Evolutionary conservation across 2,797 vertebrate genomes (phyloP).

Genomic region (Etheostoma perlongum): DNA sequence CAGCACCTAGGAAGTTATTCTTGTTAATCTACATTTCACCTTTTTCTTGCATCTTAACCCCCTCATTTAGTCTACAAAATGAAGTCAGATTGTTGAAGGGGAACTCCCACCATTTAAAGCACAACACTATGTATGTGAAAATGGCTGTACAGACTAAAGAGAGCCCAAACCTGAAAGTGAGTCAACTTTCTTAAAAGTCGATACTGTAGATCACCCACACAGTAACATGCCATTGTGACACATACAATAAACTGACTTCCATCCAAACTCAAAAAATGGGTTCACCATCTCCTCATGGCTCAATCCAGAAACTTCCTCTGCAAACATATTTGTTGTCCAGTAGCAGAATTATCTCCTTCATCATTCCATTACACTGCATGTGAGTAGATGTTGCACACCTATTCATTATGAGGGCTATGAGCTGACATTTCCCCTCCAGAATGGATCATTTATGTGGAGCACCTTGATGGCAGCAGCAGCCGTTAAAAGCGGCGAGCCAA

Average conservation of each 20-base stretch:
- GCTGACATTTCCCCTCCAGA: constrained; percentile 77
- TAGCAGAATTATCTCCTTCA: constrained; percentile 55
- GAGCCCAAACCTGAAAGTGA: not conserved
- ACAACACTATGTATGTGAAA: not conserved
- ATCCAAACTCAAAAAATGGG: constrained; percentile 3
- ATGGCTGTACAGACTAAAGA: too few species aligned
- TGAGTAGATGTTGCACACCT: constrained; percentile 52
- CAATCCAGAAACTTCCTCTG: constrained; percentile 47
- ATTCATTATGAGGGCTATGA: constrained; percentile 72
- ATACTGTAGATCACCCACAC: not conserved
- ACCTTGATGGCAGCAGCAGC: constrained; percentile 69
- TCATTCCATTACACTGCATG: constrained; percentile 55
- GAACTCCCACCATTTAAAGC: not conserved
- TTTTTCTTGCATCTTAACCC: not conserved
- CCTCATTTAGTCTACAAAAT: not conserved
- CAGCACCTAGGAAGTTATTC: not conserved
- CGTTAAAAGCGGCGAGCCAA: constrained; percentile 70
- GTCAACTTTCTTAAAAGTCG: not conserved
- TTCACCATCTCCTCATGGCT: constrained; percentile 8
- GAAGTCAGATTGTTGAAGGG: not conserved
- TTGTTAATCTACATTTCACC: not conserved
- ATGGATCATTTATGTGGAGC: constrained; percentile 79
- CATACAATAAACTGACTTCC: not conserved
- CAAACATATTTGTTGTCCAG: constrained; percentile 42
- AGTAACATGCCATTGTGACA: not conserved